Evolutionary conservation across 1,140 invertebrate species (phyloP), one percentile per base, ranked within the genome.

Genomic region (Listronotus oregonensis): DNA sequence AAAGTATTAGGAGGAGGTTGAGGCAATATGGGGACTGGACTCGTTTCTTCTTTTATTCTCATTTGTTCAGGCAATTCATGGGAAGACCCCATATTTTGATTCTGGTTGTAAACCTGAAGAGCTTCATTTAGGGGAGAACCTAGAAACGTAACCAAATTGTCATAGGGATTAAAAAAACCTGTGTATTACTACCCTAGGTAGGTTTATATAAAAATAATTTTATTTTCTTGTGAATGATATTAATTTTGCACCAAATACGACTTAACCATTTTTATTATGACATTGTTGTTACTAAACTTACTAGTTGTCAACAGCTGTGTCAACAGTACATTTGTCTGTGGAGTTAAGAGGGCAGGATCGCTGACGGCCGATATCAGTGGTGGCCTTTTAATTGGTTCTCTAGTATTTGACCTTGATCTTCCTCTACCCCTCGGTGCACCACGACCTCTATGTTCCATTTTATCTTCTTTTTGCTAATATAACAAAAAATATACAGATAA

Each of bases 291-390:
- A 10, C 5, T 9, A 51, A 31, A 66, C 68, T 70, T 66, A 77
- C 74, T 72, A 47, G 69, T 74, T 43, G 85, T 87, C 58, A 89
- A 82, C 63, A 89, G 80, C 70, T 89, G 86, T 37, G 87, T 85
- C 27, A 89, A 80, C 49, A 88, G 80, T 34, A 85, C 84, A 75
- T 85, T 88, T 65, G 82, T 83, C 46, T 72, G 65, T 49, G 82
- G 81, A 10, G 81, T 71, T 64, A 84, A 79, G 40, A 85, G 73
- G 9, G 81, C 77, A 17, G 85, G 80, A 73, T 86, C 84, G 73
- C 84, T 86, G 47, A 80, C 77, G n/a, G 84, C 80, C 4, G 84
- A 83, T 18, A 84, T 76, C 31, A 86, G 75, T 6, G 83, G 83
- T 6, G 83, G 81, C 63, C 82, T 80, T 65, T 75, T 74, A 6